Conservation (phyloP, 2,888 invertebrate genomes). For the Drosophila testacea region DNA sequence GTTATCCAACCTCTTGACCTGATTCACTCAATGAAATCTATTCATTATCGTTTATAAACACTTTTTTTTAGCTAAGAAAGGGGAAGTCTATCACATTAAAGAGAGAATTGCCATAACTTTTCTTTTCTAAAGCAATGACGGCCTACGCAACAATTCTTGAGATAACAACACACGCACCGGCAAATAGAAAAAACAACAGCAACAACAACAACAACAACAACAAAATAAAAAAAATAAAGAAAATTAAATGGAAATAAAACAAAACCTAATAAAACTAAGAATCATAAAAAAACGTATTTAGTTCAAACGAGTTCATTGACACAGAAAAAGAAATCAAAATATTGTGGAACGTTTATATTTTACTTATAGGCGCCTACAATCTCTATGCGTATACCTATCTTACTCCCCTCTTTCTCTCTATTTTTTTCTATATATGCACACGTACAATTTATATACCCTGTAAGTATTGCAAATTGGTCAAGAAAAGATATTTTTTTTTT, state of each 20-base stretch:
- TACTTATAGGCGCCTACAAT: conserved; percentile 41
- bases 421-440: neutral
- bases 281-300: conserved; percentile 60
- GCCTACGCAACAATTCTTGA: conserved; percentile 66
- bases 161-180: conserved; percentile 69
- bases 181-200: conserved; percentile 11
- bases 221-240: conserved; percentile 29
- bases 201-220: conserved; percentile 6
- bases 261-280: conserved; percentile 55
- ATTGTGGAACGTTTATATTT: conserved; percentile 40
- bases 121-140: conserved; percentile 64
- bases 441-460: conserved; percentile 35
- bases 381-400: conserved; percentile 33
- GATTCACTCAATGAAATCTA: conserved; percentile 25
- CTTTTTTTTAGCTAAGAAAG: conserved; percentile 1
- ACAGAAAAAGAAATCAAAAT: conserved; percentile 79
- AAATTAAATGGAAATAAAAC: conserved; percentile 51
- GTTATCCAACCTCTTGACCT: conserved; percentile 36
- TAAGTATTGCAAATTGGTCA: neutral
- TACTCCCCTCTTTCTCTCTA: neutral
- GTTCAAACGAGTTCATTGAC: conserved; percentile 82
- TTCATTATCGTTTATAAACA: conserved; percentile 25
- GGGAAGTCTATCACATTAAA: neutral
- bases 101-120: conserved; percentile 62
- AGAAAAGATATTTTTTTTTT: neutral